Evolutionary conservation across 2,888 invertebrate genomes (phyloP), one percentile per base, ranked within the genome.

Genomic region (Mellilla xanthometata): DNA sequence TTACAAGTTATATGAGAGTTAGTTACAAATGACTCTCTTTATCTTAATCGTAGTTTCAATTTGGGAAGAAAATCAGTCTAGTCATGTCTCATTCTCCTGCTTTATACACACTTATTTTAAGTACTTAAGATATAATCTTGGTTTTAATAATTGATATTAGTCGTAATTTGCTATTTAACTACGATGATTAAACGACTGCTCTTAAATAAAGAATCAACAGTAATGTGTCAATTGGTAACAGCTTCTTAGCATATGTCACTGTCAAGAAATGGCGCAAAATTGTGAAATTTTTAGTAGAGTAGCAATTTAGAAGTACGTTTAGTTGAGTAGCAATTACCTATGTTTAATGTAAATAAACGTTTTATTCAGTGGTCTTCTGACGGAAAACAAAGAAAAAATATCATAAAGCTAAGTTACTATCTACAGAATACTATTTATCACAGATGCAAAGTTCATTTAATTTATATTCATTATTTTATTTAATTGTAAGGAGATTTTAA

Each of bases 351-450:
- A 24, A 24, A 24, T 24, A 24, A 7, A 7, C 8, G 4, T 24
- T 24, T 24, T 24, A 24, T 3, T n/a, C 8, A 24, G 2, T 24
- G 8, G 24, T 24, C 50, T 54, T 53, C 54, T 51, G 54, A 56
- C 54, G 36, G 11, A 45, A 40, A 54, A 46, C 49, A 44, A 41
- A 48, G 48, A 44, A 49, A 11, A 38, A 43, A 39, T 44, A 53
- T 42, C 45, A 39, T 33, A 48, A 32, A 34, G 34, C 45, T 34
- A 33, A 19, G 19, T 36, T 47, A 47, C 10, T 46, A 41, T 52
- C 53, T 55, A 55, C 58, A 53, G 55, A 58, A 47, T 58, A 56
- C 55, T 60, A 55, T 55, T 53, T 54, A 45, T 58, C 56, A 58
- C 58, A 58, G 55, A 56, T 55, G 52, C 35, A 40, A 49, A 6